These are phyloP conservation scores for Chionis minor DNA, from an alignment of 2,113 vertebrate species.

Conservation along the genomic window DNA sequence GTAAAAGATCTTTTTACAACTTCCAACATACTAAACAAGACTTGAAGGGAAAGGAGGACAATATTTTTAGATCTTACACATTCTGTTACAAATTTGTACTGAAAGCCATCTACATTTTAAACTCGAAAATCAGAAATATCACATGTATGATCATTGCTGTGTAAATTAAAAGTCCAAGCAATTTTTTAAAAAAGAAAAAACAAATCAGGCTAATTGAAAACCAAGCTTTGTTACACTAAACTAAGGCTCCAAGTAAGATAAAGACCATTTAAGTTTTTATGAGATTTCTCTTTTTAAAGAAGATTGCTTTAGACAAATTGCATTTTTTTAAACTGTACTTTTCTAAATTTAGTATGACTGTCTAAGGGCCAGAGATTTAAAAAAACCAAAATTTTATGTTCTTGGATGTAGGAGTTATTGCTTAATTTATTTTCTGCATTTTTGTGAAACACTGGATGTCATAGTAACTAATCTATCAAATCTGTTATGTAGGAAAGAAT, in stretches of 20 bases:
- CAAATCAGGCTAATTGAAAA: neutral
- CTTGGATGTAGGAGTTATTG: neutral
- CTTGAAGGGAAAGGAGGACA: neutral
- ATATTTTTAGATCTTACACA: neutral
- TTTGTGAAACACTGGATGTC: neutral
- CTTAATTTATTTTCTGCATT: neutral
- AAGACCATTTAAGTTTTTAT: neutral
- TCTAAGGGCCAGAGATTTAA: neutral
- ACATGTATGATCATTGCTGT: neutral
- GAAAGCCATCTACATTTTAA: neutral
- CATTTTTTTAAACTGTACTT: neutral
- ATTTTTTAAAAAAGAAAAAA: neutral
- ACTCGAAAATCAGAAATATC: neutral
- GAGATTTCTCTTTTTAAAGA: neutral
- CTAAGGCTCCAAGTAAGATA: neutral
- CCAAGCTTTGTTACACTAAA: neutral
- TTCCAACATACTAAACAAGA: neutral
- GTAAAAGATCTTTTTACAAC: neutral
- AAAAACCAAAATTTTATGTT: neutral
- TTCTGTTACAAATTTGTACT: neutral
- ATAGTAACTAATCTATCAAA: neutral
- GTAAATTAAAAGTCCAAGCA: neutral
- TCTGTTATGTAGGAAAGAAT: neutral
- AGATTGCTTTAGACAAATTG: neutral
- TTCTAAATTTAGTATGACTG: neutral